phyloP scores from a whole-genome alignment of 2,888 invertebrate species.

The Nephrotoma appendiculata region DNA sequence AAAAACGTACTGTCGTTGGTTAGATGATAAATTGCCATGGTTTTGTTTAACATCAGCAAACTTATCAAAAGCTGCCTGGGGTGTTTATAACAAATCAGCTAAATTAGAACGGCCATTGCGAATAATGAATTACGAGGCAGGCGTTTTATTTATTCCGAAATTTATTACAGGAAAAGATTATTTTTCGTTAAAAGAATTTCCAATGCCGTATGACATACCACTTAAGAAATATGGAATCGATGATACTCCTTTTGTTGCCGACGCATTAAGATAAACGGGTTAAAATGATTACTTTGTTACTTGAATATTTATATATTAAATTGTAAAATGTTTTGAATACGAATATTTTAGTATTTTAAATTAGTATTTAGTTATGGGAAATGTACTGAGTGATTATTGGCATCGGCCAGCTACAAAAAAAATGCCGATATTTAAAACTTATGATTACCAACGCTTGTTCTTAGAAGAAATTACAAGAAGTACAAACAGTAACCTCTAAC shows the following conservation, averaged over 20 bases:
- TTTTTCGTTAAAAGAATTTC: constrained; percentile 41
- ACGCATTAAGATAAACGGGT: not conserved
- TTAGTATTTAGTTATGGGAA: too few species aligned
- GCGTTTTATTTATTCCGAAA: constrained; percentile 74
- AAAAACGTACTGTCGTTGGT: constrained; percentile 72
- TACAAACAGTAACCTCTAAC: too few species aligned
- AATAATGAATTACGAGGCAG: constrained; percentile 81
- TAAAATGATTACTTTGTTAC: not conserved
- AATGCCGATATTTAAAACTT: too few species aligned
- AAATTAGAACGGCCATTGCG: constrained; percentile 43
- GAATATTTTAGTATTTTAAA: too few species aligned
- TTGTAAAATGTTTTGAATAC: not conserved
- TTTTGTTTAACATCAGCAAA: constrained; percentile 87
- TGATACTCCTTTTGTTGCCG: constrained; percentile 47
- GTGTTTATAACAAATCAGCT: constrained; percentile 43
- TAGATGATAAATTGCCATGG: constrained; percentile 53
- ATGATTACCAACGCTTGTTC: too few species aligned
- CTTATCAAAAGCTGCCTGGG: constrained; percentile 97
- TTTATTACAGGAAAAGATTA: constrained; percentile 56
- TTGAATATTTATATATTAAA: not conserved
- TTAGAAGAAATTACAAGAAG: too few species aligned
- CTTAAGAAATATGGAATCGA: constrained; percentile 49
- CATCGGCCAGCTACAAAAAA: too few species aligned
- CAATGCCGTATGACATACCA: constrained; percentile 74
- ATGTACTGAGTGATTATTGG: too few species aligned